These are phyloP conservation scores for Drosophila kambysellisi DNA, from an alignment of 2,888 invertebrate species.

Conservation along the genomic window DNA sequence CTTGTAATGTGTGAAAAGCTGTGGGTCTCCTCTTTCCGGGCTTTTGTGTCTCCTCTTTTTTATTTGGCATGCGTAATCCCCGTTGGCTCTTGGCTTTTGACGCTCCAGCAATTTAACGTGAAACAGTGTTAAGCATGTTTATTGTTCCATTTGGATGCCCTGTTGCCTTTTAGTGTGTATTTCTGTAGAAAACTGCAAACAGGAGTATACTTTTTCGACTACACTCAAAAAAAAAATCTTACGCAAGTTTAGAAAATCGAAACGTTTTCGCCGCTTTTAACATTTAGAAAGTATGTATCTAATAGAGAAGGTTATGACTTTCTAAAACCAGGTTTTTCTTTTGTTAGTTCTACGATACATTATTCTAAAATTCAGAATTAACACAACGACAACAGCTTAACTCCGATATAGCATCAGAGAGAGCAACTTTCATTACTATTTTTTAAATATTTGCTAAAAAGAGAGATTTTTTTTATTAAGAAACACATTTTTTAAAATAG, in stretches of 20 bases:
- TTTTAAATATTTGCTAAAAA: no score
- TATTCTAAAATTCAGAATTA: background rate
- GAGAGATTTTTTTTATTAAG: background rate
- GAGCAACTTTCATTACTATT: no score
- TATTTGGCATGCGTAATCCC: slow-evolving; percentile 1
- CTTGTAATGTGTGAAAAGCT: slow-evolving; percentile 39
- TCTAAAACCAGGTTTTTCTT: no score
- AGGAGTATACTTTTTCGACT: background rate
- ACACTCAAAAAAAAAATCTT: background rate
- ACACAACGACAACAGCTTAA: no score
- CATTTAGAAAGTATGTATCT: rapidly evolving
- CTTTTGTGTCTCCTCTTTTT: slow-evolving; percentile 4
- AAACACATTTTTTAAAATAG: background rate
- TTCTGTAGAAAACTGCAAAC: background rate
- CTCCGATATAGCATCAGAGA: no score
- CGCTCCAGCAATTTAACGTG: slow-evolving; percentile 24
- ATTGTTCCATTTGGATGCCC: background rate
- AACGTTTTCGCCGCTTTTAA: background rate
- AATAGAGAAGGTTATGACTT: background rate
- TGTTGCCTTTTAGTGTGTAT: background rate
- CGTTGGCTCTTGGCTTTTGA: slow-evolving; percentile 1
- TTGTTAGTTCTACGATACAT: no score
- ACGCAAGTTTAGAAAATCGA: background rate
- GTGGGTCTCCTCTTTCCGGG: slow-evolving; percentile 10
- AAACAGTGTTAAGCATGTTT: slow-evolving; percentile 7